phyloP scores from a whole-genome alignment of 2,888 invertebrate species.

The Sinopyrophorus schimmeli region DNA sequence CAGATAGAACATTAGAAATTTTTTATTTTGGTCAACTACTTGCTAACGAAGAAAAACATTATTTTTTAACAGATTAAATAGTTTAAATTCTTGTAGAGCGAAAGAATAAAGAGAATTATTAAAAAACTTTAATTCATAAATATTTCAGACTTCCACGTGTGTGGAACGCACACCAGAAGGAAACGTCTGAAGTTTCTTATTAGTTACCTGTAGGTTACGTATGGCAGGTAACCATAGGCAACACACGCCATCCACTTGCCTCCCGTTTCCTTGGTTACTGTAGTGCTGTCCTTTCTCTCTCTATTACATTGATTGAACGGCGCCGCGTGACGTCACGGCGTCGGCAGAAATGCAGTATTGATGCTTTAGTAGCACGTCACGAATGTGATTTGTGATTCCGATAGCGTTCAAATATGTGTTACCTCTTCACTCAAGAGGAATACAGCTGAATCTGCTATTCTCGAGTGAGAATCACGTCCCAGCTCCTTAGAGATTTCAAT shows the following conservation, averaged over 20 bases:
- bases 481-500: slow-evolving; percentile 9
- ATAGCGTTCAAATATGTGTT: slow-evolving; percentile 35
- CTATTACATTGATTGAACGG: slow-evolving; percentile 31
- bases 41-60: too few species aligned
- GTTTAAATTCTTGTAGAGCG: too few species aligned
- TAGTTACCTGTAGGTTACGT: slow-evolving; percentile 29
- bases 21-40: too few species aligned
- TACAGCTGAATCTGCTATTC: slow-evolving; percentile 25
- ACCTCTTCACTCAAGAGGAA: slow-evolving; percentile 30
- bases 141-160: too few species aligned
- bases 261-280: slow-evolving; percentile 27
- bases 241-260: slow-evolving; percentile 30
- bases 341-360: slow-evolving; percentile 34
- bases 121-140: too few species aligned
- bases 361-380: slow-evolving; percentile 32
- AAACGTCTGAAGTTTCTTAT: slow-evolving; percentile 17
- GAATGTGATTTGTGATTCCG: slow-evolving; percentile 35
- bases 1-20: too few species aligned
- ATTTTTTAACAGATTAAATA: too few species aligned
- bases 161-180: too few species aligned
- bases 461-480: slow-evolving; percentile 22
- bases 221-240: slow-evolving; percentile 29
- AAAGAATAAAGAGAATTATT: too few species aligned
- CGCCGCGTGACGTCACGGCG: slow-evolving; percentile 33
- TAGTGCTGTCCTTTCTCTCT: slow-evolving; percentile 24